Evolutionary conservation across 1,140 invertebrate species (phyloP), one percentile per base, ranked within the genome.

Genomic region (Macrocentrus cingulum): DNA sequence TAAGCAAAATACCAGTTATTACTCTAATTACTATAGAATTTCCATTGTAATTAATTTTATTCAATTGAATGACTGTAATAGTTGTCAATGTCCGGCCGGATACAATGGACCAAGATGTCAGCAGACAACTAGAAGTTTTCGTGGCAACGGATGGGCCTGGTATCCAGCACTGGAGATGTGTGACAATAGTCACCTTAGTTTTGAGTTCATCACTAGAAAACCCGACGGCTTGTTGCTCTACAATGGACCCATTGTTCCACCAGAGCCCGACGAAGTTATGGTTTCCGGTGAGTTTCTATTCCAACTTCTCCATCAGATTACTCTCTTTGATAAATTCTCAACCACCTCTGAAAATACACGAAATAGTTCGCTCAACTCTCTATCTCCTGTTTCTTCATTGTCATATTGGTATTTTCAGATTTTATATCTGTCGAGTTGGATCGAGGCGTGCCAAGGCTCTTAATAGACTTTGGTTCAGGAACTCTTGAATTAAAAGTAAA

Each of bases 91-190:
- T 81, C 92, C 91, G 0, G 82, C 87, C 37, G 94, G 92, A 0
- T 98, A 94, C 72, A 92, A 91, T 69, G 96, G 96, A 0, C 95
- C 95, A 5, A 83, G 95, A 36, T 99, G 97, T 81, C 96, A 99
- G 77, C 92, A 97, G 80, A 96, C 93, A 0, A 91, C 92, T 0
- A 84, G 95, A 70, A 94, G 91, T 69, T 99, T 98, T 80, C 84
- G 88, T 62, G 92, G 92, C 0, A 92, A 91, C 66, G 93, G 93
- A 2, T 96, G 92, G 91, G 95, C 95, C 7, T 96, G 96, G 92
- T 98, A 96, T 81, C 91, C 94, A 0, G 87, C 95, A 0, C 80
- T 99, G 5, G 92, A 95, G 71, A 96, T 98, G 89, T 98, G 96
- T 76, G 93, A 97, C 66, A 89, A 88, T 52, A 96, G 95, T 18